Evolutionary conservation across 2,888 invertebrate genomes (phyloP).

Genomic region (Bugulina stolonifera): DNA sequence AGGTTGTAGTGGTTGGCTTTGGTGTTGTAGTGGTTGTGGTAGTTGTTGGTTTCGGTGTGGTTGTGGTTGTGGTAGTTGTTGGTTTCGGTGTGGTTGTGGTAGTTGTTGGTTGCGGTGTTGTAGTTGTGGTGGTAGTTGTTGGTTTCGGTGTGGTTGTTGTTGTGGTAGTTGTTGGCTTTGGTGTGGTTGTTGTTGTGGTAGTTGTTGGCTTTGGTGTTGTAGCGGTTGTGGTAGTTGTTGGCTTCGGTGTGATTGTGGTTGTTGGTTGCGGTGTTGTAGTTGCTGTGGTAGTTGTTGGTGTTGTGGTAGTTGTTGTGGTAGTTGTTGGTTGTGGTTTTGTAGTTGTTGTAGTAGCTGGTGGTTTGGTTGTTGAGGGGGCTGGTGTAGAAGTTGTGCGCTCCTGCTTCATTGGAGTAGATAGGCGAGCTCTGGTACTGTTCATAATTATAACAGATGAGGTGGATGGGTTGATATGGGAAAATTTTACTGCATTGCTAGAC

Average conservation of each 20-base stretch:
- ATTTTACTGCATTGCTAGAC: too few relatives aligned
- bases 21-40: not conserved
- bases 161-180: not conserved
- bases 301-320: not conserved
- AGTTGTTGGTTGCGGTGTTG: not conserved
- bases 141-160: not conserved
- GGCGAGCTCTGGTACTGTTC: too few relatives aligned
- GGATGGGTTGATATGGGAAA: too few relatives aligned
- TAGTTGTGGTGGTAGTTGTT: not conserved
- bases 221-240: not conserved
- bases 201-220: not conserved
- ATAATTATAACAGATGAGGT: too few relatives aligned
- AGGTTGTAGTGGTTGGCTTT: not conserved
- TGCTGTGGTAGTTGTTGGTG: not conserved
- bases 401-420: too few relatives aligned
- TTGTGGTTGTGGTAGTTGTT: not conserved
- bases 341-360: slow-evolving; percentile 1
- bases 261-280: not conserved
- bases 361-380: not conserved
- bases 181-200: slow-evolving; percentile 14
- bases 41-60: not conserved
- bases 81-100: slow-evolving; percentile 9
- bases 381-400: not conserved
- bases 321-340: not conserved
- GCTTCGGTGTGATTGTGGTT: not conserved